Percentiles rank a stretch among this genome's conserved stretches.
Evolutionary conservation across 2,888 invertebrate species (phyloP).

Genomic region (Griposia aprilina): DNA sequence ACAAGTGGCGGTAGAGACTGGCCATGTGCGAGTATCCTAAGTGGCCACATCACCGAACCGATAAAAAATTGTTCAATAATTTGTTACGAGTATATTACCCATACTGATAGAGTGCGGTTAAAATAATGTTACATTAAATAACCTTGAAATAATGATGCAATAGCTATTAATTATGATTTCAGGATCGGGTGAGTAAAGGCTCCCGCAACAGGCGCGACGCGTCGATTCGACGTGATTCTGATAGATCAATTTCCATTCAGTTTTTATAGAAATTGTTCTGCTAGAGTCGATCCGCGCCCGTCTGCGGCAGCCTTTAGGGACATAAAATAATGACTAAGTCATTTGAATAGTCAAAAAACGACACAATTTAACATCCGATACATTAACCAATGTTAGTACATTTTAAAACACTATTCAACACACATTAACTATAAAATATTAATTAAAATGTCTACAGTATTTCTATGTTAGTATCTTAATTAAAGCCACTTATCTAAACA

Average conservation of each 20-base stretch:
- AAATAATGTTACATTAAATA: not conserved
- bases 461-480: slow-evolving; percentile 23
- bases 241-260: not conserved
- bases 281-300: too few species aligned
- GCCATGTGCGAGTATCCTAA: not conserved
- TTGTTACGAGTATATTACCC: not conserved
- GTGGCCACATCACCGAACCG: not conserved
- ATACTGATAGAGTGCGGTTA: not conserved
- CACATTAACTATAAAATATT: not conserved
- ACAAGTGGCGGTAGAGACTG: not conserved
- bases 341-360: not conserved
- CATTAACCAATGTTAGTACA: not conserved
- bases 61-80: not conserved
- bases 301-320: not conserved
- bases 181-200: not conserved
- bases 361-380: slow-evolving; percentile 7
- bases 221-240: not conserved
- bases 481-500: slow-evolving; percentile 36
- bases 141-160: not conserved
- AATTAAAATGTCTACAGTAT: not conserved
- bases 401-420: slow-evolving; percentile 2
- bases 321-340: not conserved
- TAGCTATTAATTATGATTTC: not conserved
- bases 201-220: not conserved
- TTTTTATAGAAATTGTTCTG: not conserved